Percentiles rank a stretch among this genome's conserved stretches.
These are phyloP conservation scores for Argyresthia goedartella DNA, from an alignment of 2,888 invertebrate genomes.

Conservation along the genomic window DNA sequence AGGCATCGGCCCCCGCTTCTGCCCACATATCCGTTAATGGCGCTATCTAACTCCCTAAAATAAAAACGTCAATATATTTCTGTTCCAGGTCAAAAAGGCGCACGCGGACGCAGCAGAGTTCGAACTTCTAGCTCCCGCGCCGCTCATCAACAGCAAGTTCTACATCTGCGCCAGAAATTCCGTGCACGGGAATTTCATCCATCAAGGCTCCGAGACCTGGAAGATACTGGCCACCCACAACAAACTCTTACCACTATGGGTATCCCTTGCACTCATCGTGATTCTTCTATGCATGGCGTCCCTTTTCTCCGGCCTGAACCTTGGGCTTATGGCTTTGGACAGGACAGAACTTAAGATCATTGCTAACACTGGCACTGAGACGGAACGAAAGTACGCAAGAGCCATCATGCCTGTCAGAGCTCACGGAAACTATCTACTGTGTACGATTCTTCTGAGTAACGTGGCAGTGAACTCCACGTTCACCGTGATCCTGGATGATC, in stretches of 20 bases:
- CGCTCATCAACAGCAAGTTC: conserved; percentile 39
- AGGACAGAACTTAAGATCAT: conserved; percentile 95
- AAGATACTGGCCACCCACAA: conserved; percentile 77
- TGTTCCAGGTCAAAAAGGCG: conserved; percentile 26
- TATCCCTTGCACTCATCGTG: conserved; percentile 79
- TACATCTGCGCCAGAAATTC: conserved; percentile 48
- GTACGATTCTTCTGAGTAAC: conserved; percentile 83
- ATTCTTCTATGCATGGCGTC: conserved; percentile 89
- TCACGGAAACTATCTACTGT: conserved; percentile 94
- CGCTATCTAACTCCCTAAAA: too few relatives aligned
- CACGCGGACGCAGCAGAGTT: conserved; percentile 36
- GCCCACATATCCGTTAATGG: too few relatives aligned
- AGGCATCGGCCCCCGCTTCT: too few relatives aligned
- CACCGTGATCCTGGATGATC: conserved; percentile 94
- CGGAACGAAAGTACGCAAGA: conserved; percentile 85
- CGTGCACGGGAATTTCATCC: conserved; percentile 50
- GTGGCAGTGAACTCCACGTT: conserved; percentile 98
- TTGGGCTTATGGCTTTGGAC: conserved; percentile 96
- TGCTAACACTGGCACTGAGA: conserved; percentile 90
- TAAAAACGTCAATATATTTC: too few relatives aligned
- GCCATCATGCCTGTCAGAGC: conserved; percentile 93
- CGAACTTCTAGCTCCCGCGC: conserved; percentile 36
- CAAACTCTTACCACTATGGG: conserved; percentile 83
- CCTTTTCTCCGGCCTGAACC: conserved; percentile 95
- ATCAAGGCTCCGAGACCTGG: conserved; percentile 77